Evolutionary conservation across 2,888 invertebrate genomes (phyloP).

Genomic region (Mythimna pallens): DNA sequence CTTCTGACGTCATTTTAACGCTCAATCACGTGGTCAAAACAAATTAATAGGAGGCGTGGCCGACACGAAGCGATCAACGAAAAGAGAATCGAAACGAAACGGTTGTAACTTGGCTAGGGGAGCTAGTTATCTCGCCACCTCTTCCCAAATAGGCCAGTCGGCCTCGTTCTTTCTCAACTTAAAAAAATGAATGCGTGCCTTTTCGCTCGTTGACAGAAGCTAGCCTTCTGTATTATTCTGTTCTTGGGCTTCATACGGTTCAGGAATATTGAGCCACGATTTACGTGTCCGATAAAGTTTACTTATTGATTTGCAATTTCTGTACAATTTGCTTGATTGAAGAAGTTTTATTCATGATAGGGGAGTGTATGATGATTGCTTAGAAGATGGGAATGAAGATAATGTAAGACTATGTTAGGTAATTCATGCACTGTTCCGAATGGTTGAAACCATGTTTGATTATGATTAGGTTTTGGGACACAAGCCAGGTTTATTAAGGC

Average conservation of each 20-base stretch:
- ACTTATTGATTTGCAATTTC: constrained; percentile 66
- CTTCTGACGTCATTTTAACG: too few species aligned
- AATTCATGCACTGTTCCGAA: constrained; percentile 7
- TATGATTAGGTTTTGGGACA: neutral
- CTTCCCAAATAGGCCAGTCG: too few species aligned
- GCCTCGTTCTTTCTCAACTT: too few species aligned
- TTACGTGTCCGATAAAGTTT: constrained; percentile 67
- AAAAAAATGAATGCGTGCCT: neutral
- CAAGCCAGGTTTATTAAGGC: too few species aligned
- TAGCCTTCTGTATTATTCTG: constrained; percentile 1
- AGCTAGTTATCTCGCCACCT: too few species aligned
- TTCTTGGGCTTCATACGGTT: constrained; percentile 24
- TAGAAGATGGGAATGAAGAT: constrained; percentile 37
- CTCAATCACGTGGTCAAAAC: too few species aligned
- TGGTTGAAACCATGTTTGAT: neutral
- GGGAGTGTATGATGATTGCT: constrained; percentile 46
- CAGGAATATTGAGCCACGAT: constrained; percentile 61
- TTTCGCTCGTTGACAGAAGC: neutral
- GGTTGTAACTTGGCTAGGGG: too few species aligned
- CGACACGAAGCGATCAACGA: too few species aligned
- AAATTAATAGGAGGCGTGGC: too few species aligned
- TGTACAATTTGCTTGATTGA: constrained; percentile 66
- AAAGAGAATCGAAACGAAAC: too few species aligned
- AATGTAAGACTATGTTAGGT: constrained; percentile 13
- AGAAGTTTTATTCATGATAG: constrained; percentile 62